A percentile compares a stretch with the other conserved stretches of the same genome.
Evolutionary conservation across 2,888 invertebrate species (phyloP).

Genomic region (Encarsia formosa): DNA sequence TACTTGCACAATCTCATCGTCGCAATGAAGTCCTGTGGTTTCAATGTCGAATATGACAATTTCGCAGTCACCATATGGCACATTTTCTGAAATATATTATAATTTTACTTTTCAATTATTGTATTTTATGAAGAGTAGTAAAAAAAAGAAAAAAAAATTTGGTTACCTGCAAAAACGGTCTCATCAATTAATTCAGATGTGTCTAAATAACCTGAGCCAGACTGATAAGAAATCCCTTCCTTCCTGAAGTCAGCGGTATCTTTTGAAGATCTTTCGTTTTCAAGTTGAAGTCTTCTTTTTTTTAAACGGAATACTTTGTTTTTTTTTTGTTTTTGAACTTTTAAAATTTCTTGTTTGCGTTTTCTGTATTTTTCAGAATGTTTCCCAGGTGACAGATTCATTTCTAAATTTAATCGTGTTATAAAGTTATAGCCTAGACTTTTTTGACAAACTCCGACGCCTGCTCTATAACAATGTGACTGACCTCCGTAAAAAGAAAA

Average conservation of each 20-base stretch:
- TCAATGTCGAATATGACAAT: conserved; percentile 1
- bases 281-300: conserved; percentile 1
- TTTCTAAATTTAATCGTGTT: not conserved
- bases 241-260: not conserved
- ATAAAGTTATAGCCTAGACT: conserved; percentile 1
- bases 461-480: conserved; percentile 7
- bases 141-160: no score
- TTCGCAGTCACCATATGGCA: not conserved
- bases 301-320: not conserved
- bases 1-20: conserved; percentile 9
- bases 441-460: conserved; percentile 13
- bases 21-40: not conserved
- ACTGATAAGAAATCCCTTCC: conserved; percentile 6
- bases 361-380: not conserved
- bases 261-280: conserved; percentile 4
- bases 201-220: conserved; percentile 1
- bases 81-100: not conserved
- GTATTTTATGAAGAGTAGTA: no score
- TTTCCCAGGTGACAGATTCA: conserved; percentile 1
- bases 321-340: not conserved
- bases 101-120: not conserved
- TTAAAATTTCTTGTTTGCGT: not conserved
- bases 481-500: conserved; percentile 12
- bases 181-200: conserved; percentile 11
- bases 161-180: not conserved